These are phyloP conservation scores for Spialia ferax DNA, from an alignment of 2,888 invertebrate genomes.

Conservation along the genomic window DNA sequence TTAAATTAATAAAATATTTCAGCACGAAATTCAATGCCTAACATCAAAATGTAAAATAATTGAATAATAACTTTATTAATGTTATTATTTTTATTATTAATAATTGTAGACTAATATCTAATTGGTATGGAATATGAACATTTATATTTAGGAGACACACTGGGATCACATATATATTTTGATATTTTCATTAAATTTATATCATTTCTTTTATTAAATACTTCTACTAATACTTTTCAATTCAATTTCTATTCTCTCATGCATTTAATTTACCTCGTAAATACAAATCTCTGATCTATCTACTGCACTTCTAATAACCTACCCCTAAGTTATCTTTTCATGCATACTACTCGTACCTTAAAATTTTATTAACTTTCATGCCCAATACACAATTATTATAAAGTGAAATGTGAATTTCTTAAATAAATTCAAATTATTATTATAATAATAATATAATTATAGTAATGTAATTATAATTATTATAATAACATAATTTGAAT, in stretches of 20 bases:
- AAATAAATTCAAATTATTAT: no score
- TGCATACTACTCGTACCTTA: neutral
- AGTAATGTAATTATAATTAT: neutral
- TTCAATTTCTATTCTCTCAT: slow-evolving; percentile 14
- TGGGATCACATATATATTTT: slow-evolving; percentile 66
- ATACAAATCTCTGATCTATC: neutral
- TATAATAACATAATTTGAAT: no score
- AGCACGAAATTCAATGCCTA: neutral
- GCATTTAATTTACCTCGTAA: neutral
- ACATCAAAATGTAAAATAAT: neutral
- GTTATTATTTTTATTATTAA: slow-evolving; percentile 17
- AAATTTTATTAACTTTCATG: neutral
- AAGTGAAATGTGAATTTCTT: no score
- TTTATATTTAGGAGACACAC: slow-evolving; percentile 62
- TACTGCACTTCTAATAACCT: neutral
- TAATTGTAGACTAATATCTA: slow-evolving; percentile 46
- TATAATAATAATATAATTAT: neutral
- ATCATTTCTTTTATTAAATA: slow-evolving; percentile 20
- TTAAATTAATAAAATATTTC: neutral
- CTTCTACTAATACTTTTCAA: slow-evolving; percentile 43
- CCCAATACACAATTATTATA: neutral
- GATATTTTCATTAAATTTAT: slow-evolving; percentile 30
- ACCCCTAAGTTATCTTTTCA: neutral
- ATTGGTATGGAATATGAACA: slow-evolving; percentile 50
- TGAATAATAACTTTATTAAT: neutral